These are phyloP conservation scores for Nymphicus hollandicus DNA, from an alignment of 2,113 vertebrate species.

Conservation along the genomic window DNA sequence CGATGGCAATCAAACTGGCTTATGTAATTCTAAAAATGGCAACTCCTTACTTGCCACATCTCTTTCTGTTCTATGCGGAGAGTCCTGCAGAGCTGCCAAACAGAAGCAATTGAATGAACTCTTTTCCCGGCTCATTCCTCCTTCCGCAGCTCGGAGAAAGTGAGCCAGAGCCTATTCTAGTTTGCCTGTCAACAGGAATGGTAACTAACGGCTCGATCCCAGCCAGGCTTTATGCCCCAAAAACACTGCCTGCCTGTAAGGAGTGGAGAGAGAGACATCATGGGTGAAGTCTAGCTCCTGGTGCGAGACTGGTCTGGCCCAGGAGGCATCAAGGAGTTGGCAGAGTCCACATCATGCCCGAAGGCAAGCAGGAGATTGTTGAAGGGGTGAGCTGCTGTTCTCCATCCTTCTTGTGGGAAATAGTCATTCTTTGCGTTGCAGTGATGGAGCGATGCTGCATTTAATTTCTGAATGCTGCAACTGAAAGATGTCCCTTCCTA, in stretches of 20 bases:
- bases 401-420: background rate
- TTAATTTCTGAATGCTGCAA: background rate
- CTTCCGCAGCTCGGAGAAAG: conserved; percentile 58
- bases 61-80: conserved; percentile 50
- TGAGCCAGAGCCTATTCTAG: conserved; percentile 68
- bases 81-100: conserved; percentile 67
- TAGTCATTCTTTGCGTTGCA: background rate
- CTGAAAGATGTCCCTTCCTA: background rate
- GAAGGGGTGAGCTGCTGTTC: background rate
- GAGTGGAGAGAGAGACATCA: background rate
- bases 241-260: conserved; percentile 16
- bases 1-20: conserved; percentile 47
- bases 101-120: conserved; percentile 66
- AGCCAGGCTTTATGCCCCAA: conserved; percentile 39
- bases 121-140: conserved; percentile 59
- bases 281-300: background rate
- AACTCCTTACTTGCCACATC: conserved; percentile 57
- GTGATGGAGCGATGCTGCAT: background rate
- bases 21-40: conserved; percentile 69
- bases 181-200: conserved; percentile 66
- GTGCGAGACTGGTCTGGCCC: background rate
- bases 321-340: background rate
- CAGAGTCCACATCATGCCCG: background rate
- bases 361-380: background rate
- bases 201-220: conserved; percentile 36